A percentile compares a stretch with the other conserved stretches of the same genome.
Evolutionary conservation across 2,113 vertebrate species (phyloP).

Genomic region (Platycercus adscitus): DNA sequence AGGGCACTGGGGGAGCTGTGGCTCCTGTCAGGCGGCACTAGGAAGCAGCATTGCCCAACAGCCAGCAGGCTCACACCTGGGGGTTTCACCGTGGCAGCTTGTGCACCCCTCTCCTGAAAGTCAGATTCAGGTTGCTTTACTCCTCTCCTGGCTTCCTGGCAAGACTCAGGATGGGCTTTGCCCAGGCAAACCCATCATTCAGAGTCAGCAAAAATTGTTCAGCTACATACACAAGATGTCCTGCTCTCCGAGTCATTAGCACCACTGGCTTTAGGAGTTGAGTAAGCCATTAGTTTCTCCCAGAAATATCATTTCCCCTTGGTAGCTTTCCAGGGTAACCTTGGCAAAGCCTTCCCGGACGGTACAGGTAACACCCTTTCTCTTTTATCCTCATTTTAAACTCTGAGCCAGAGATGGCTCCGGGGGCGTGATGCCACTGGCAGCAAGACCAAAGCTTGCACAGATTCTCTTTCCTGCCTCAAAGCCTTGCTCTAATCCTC

Average conservation of each 20-base stretch:
- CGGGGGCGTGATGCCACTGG: not conserved
- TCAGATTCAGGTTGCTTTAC: not conserved
- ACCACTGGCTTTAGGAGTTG: not conserved
- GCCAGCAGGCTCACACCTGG: not conserved
- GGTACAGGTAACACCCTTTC: conserved; percentile 29
- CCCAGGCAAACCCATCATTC: not conserved
- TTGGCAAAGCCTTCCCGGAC: conserved; percentile 13
- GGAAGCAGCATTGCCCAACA: not conserved
- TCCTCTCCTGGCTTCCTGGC: not conserved
- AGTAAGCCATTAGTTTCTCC: not conserved
- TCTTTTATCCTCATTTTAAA: conserved; percentile 36
- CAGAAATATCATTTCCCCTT: conserved; percentile 21
- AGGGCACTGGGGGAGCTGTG: not conserved
- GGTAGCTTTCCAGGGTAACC: not conserved
- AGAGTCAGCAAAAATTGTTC: not conserved
- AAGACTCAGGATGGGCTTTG: not conserved
- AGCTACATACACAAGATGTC: not conserved
- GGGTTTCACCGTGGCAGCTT: not conserved
- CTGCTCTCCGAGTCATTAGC: not conserved
- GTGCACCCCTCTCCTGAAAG: not conserved
- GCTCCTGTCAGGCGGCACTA: not conserved
- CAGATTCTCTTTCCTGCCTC: not conserved
- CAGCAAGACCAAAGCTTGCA: not conserved
- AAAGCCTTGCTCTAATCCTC: not conserved
- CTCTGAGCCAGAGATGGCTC: not conserved